Evolutionary conservation across 2,113 vertebrate genomes (phyloP), one percentile per base, ranked within the genome.

Genomic region (Sterrhoptilus dennistouni): DNA sequence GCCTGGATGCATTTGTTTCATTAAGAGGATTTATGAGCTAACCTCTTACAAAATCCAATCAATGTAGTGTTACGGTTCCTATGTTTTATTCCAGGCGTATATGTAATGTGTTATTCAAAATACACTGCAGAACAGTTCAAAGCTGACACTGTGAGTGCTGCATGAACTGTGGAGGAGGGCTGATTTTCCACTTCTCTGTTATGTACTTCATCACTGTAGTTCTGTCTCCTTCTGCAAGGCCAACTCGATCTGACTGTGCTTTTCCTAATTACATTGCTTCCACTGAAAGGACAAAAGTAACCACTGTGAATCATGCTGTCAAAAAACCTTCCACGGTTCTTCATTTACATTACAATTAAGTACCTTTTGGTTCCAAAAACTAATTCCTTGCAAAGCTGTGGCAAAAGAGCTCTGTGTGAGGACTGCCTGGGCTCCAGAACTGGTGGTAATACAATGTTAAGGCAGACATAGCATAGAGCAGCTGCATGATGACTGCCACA

Each of bases 201-300:
- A 53, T 17, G 14, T 70, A 54, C 63, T 90, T 87, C 61, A 90
- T 90, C 71, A n/a, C 31, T 74, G 45, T 50, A 65, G 57, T 33
- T 96, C 80, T 94, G n/a, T 64, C 85, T 81, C 40, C 47, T 78
- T 50, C 71, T 94, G 52, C 71, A 87, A 87, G 63, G 52, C 54
- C 82, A 80, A 44, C 61, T 83, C 4, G 0, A 53, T 79, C 83
- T 87, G 45, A 54, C 66, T 85, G 25, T 71, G n/a, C 52, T 93
- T 82, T 89, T 85, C 72, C 79, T 87, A 75, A 89, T 68, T 76
- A 29, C 38, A 77, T 88, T 1, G 5, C 64, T 71, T 94, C 69
- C 95, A 71, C 13, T 57, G 70, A 86, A 79, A 92, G 80, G 69
- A 91, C 50, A n/a, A 75, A 93, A 95, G 89, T 87, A 80, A 83